Percentiles rank a stretch among this genome's conserved stretches.
These are phyloP conservation scores for Oryzaephilus surinamensis DNA, from an alignment of 1,140 invertebrate species.

Conservation along the genomic window DNA sequence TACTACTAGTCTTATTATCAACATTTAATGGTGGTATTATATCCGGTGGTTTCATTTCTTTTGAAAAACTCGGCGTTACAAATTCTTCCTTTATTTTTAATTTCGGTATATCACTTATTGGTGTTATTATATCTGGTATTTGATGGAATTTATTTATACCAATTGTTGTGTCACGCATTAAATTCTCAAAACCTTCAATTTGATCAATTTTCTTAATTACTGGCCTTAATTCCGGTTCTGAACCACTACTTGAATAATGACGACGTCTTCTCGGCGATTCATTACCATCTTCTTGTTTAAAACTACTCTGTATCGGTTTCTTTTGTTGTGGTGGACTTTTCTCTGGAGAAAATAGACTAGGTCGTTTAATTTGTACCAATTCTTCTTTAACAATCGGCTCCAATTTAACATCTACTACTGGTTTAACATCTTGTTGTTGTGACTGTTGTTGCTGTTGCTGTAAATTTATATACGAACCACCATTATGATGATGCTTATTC, in stretches of 20 bases:
- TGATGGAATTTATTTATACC: slow-evolving; percentile 23
- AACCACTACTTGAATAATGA: slow-evolving; percentile 29
- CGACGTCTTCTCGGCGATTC: slow-evolving; percentile 20
- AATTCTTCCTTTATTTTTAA: slow-evolving; percentile 2
- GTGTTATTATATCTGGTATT: slow-evolving; percentile 23
- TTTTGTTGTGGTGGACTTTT: slow-evolving; percentile 31
- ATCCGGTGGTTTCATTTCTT: slow-evolving; percentile 34
- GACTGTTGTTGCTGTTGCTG: slow-evolving; percentile 23
- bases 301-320: no score
- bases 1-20: slow-evolving; percentile 13
- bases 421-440: slow-evolving; percentile 6
- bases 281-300: no score
- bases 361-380: slow-evolving; percentile 23
- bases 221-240: slow-evolving; percentile 35
- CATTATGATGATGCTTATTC: slow-evolving; percentile 1
- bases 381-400: neutral
- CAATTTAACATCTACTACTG: slow-evolving; percentile 1
- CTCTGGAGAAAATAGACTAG: slow-evolving; percentile 43
- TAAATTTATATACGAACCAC: slow-evolving; percentile 10
- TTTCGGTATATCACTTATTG: slow-evolving; percentile 16
- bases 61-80: slow-evolving; percentile 16
- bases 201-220: slow-evolving; percentile 36
- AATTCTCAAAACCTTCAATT: slow-evolving; percentile 36
- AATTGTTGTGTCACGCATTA: slow-evolving; percentile 31
- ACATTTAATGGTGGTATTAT: slow-evolving; percentile 31